These are phyloP conservation scores for Rhinolophus sinicus DNA, from an alignment of 2,113 vertebrate genomes.

Conservation along the genomic window DNA sequence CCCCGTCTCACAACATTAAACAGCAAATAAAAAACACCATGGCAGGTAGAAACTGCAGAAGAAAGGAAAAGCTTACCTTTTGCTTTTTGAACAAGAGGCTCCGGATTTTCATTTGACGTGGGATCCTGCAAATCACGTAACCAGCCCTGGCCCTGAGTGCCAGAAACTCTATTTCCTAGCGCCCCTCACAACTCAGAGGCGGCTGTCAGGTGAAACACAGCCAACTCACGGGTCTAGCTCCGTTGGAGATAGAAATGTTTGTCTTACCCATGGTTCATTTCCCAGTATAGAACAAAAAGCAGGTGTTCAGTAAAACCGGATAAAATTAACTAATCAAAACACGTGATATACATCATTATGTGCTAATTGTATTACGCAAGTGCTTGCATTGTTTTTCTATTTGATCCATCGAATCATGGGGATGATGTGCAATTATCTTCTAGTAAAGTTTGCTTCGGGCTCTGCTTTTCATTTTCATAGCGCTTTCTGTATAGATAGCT, in stretches of 20 bases:
- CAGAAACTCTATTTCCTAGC: not conserved
- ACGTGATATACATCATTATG: accelerated
- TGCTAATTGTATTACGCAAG: not conserved
- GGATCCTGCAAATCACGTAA: no score
- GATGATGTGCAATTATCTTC: not conserved
- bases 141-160: no score
- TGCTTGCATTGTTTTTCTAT: accelerated
- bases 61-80: not conserved
- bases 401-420: not conserved
- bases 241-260: not conserved
- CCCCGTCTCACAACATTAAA: accelerated
- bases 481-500: not conserved
- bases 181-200: accelerated
- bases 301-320: not conserved
- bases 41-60: accelerated
- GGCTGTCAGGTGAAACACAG: accelerated
- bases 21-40: not conserved
- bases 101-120: not conserved
- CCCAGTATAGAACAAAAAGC: not conserved
- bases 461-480: not conserved
- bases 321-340: not conserved
- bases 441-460: accelerated
- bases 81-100: not conserved
- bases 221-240: accelerated
- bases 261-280: not conserved